Evolutionary conservation across 2,113 vertebrate species (phyloP), one percentile per base, ranked within the genome.

Genomic region (Centrocercus urophasianus): DNA sequence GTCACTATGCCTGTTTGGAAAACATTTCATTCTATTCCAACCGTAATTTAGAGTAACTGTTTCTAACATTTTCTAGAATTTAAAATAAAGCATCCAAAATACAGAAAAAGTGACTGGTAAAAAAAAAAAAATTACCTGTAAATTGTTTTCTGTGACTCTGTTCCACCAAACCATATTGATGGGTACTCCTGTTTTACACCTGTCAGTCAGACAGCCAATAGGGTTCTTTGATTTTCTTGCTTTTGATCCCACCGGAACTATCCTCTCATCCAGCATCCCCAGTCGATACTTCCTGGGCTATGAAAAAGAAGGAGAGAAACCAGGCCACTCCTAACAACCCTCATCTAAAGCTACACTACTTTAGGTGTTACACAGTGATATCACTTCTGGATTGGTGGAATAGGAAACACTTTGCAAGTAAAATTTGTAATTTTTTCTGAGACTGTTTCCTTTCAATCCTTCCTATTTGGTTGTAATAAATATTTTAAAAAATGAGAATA

Each of bases 141-240:
- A 97, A 98, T 98, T 98, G 97, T 98, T 98, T 98, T 98, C 98
- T 97, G 98, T 97, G 97, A 98, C 96, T 98, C 98, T 98, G 98
- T 98, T 98, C 98, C 98, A 98, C 97, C 98, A 98, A 98, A 98
- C 97, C 98, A 98, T 98, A 98, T 97, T 98, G 98, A 98, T 97
- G 96, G 98, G 98, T 88, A 98, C 97, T 98, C 97, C 98, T 97
- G 98, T 98, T 98, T 98, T 98, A 98, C 97, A 98, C 96, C 98
- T 98, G 98, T 98, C 98, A 96, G 98, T 97, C 97, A 98, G 97
- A 97, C 97, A 98, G 97, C 98, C 98, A 6, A 98, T 97, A 97
- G 98, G 96, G 95, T 98, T 98, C 98, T 98, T 98, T 98, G 98
- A 92, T 98, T 98, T 98, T 96, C 97, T 97, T 93, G 98, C 97